Conservation (phyloP, 2,797 vertebrate species). For the Orestias chungarensis region DNA sequence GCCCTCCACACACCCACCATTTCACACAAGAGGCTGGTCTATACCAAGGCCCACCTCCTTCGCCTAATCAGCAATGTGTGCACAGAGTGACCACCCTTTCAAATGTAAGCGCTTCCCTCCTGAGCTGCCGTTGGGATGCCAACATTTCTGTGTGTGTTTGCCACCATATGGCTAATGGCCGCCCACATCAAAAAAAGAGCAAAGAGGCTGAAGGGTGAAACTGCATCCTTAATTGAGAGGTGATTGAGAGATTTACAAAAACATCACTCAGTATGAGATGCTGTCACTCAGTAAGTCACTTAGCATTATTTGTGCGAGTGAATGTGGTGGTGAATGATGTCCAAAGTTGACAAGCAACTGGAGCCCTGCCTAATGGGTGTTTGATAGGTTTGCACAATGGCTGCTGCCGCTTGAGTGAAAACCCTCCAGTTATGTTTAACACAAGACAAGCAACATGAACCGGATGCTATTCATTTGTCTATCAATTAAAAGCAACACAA, state of each 20-base stretch:
- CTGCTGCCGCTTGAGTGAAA: conserved; percentile 64
- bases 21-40: conserved; percentile 50
- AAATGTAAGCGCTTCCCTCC: conserved; percentile 58
- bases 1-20: conserved; percentile 34
- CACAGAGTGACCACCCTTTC: conserved; percentile 62
- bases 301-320: conserved; percentile 44
- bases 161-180: conserved; percentile 68
- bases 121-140: conserved; percentile 40
- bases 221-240: conserved; percentile 46
- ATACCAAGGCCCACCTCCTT: conserved; percentile 61
- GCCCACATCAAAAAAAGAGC: conserved; percentile 43
- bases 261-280: conserved; percentile 50
- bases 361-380: conserved; percentile 76
- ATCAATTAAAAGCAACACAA: conserved; percentile 64
- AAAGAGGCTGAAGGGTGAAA: conserved; percentile 42
- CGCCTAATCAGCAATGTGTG: conserved; percentile 47
- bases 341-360: conserved; percentile 76
- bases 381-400: conserved; percentile 73
- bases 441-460: conserved; percentile 56
- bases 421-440: conserved; percentile 63
- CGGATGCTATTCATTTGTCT: conserved; percentile 72
- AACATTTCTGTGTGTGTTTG: conserved; percentile 54
- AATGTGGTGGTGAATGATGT: conserved; percentile 59
- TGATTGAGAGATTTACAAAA: conserved; percentile 60
- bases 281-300: conserved; percentile 57